Conservation (phyloP, 2,113 vertebrate genomes). For the Melanerpes formicivorus region DNA sequence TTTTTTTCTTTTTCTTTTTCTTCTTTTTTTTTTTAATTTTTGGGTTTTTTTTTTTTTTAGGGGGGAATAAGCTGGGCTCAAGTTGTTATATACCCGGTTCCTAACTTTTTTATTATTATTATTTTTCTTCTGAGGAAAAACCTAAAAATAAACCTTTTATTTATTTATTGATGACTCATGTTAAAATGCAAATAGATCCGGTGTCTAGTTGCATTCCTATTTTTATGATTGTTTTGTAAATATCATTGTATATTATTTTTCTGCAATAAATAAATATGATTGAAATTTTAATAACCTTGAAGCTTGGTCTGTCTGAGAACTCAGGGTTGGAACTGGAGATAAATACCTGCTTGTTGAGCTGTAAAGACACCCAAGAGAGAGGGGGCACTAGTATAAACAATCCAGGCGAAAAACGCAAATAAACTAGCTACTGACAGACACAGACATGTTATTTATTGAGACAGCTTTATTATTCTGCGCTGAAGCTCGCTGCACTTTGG, state of each 20-base stretch:
- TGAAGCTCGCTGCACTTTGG: conserved; percentile 28
- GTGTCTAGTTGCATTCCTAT: conserved; percentile 96
- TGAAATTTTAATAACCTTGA: conserved; percentile 81
- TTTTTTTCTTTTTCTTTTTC: background rate
- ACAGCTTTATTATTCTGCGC: conserved; percentile 77
- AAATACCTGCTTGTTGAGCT: conserved; percentile 76
- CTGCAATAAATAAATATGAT: conserved; percentile 95
- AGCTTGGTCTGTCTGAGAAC: conserved; percentile 78
- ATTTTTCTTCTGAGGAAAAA: conserved; percentile 80
- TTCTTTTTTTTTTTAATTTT: background rate
- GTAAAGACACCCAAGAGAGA: conserved; percentile 73
- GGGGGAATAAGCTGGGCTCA: conserved; percentile 74
- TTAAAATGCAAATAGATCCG: conserved; percentile 92
- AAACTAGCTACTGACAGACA: conserved; percentile 81
- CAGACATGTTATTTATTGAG: conserved; percentile 73
- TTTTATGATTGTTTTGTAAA: conserved; percentile 97
- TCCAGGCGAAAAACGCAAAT: conserved; percentile 75
- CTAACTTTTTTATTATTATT: conserved; percentile 76
- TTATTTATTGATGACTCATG: conserved; percentile 97
- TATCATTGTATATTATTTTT: conserved; percentile 96
- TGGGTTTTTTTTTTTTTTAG: background rate
- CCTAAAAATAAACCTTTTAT: conserved; percentile 87
- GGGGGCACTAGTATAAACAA: conserved; percentile 77
- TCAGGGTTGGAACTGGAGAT: conserved; percentile 60
- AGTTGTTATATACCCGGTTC: conserved; percentile 79